Conservation (phyloP, 2,797 vertebrate species). For the Malurus leucopterus region DNA sequence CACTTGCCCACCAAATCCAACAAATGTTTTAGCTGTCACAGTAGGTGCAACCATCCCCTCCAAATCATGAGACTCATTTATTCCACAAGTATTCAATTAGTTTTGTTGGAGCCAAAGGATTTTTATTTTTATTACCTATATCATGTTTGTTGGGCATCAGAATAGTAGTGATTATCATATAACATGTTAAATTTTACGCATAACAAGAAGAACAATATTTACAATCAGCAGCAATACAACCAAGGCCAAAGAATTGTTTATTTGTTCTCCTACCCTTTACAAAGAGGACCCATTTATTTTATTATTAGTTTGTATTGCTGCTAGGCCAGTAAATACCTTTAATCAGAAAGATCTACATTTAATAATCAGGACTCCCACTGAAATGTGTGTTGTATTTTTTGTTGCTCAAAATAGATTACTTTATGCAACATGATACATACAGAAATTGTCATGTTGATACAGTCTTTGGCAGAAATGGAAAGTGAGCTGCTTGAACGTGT, state of each 20-base stretch:
- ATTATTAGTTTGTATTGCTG: neutral
- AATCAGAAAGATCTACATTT: neutral
- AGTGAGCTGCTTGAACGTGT: neutral
- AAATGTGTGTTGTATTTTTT: neutral
- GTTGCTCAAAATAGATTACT: neutral
- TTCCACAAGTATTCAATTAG: neutral
- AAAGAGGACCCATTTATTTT: neutral
- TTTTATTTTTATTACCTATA: neutral
- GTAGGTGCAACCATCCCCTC: neutral
- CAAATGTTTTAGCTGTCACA: fast-evolving
- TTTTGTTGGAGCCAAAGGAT: neutral
- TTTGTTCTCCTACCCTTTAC: neutral
- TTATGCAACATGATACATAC: neutral
- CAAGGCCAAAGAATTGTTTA: neutral
- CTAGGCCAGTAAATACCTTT: neutral
- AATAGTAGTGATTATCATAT: neutral
- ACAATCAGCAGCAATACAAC: neutral
- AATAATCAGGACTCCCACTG: neutral
- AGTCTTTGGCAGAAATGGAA: conserved; percentile 10
- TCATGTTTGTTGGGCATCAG: neutral
- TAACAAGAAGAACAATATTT: neutral
- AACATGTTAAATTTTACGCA: neutral
- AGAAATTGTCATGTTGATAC: neutral
- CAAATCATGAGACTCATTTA: neutral
- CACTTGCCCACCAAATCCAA: neutral